A percentile compares a stretch with the other conserved stretches of the same genome.
These are phyloP conservation scores for Calonectris borealis DNA, from an alignment of 2,113 vertebrate genomes.

Conservation along the genomic window DNA sequence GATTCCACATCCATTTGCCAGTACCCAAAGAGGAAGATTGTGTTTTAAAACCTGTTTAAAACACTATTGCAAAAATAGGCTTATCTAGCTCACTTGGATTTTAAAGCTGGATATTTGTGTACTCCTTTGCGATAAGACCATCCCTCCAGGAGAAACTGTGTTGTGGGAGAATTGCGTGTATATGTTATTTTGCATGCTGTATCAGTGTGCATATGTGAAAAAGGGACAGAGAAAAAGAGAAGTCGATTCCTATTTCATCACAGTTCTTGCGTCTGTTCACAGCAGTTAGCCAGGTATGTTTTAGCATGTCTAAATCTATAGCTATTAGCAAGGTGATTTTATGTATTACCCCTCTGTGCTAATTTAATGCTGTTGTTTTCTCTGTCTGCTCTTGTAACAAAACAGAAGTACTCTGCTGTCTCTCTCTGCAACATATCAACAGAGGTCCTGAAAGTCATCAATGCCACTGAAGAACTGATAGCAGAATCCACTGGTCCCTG, in stretches of 20 bases:
- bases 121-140: neutral
- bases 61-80: neutral
- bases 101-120: neutral
- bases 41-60: slow-evolving; percentile 31
- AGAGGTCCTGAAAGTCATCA: slow-evolving; percentile 94
- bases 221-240: neutral
- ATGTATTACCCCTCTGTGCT: slow-evolving; percentile 9
- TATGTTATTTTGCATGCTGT: neutral
- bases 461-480: slow-evolving; percentile 93
- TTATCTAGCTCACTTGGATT: neutral
- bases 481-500: slow-evolving; percentile 82
- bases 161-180: neutral
- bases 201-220: neutral
- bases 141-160: neutral
- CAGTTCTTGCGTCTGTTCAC: neutral
- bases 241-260: neutral
- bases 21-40: neutral
- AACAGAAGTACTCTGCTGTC: slow-evolving; percentile 94
- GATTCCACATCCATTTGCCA: neutral
- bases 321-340: neutral
- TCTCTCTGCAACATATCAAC: slow-evolving; percentile 99
- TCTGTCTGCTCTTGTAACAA: slow-evolving; percentile 63
- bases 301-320: neutral
- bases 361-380: slow-evolving; percentile 72
- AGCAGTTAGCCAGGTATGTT: neutral